Base-by-base conservation (phyloP, 2,888 invertebrate species). In the Phalera bucephala region DNA sequence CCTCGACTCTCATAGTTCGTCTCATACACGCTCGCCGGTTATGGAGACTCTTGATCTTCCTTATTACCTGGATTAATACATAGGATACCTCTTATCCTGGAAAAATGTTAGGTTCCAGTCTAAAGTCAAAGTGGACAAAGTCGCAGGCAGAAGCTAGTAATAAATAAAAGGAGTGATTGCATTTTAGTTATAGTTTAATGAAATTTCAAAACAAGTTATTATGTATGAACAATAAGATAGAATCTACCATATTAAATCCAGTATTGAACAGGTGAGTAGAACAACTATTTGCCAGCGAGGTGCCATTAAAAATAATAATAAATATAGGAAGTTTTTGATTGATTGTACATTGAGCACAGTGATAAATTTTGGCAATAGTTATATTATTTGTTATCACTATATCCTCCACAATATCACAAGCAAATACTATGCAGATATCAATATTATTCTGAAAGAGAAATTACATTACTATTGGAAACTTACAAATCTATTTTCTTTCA, bases 371-470 rank as follows among this genome's bases (percentile, higher is more conserved):
- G 17, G 21, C 14, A 40, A 33, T 31, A 36, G 13, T 31, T 28
- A 34, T 32, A 13, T 17, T 32, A 25, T 9, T 15, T 23, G 12
- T 17, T n/a, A 41, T 36, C 36, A 36, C 29, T 33, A 35, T 41
- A 35, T 33, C 22, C 52, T 40, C 21, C 36, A 40, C 34, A 32
- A 40, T 31, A 35, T 41, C 31, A 41, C 33, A 54, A 41, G 45
- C 40, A 38, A 38, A 33, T 30, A 40, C 25, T 27, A 39, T 30
- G 22, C 19, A 25, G 10, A 12, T 33, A 22, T 26, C 26, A 33
- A 20, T 30, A 25, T 33, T 33, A 19, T 8, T 33, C 33, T 26
- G 35, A 23, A 36, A 35, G 35, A 35, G 25, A 36, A 26, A 30
- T 11, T 15, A 25, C 35, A 30, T 9, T 30, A 26, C 30, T 20